phyloP scores from a whole-genome alignment of 2,888 invertebrate species.

The Hipparchia sbordonii region DNA sequence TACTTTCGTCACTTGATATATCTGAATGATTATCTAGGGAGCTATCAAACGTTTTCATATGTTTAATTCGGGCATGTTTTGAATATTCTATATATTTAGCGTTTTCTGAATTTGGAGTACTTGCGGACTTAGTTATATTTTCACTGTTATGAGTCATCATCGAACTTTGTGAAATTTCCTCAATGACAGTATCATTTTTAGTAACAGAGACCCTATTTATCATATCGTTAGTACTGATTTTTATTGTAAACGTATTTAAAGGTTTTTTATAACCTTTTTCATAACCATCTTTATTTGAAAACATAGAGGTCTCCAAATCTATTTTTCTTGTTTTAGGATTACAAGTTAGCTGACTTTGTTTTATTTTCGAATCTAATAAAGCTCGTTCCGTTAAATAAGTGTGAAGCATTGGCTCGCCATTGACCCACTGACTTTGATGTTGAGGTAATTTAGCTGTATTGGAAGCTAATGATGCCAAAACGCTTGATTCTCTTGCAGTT shows the following conservation, averaged over 20 bases:
- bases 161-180: conserved; percentile 45
- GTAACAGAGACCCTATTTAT: conserved; percentile 43
- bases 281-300: conserved; percentile 51
- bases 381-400: conserved; percentile 89
- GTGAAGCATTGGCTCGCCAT: conserved; percentile 86
- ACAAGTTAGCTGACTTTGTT: conserved; percentile 84
- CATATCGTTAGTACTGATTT: conserved; percentile 47
- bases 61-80: conserved; percentile 81
- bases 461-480: conserved; percentile 84
- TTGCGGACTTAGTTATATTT: conserved; percentile 53
- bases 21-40: conserved; percentile 57
- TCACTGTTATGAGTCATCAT: conserved; percentile 46
- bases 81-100: conserved; percentile 53
- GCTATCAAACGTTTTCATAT: conserved; percentile 66
- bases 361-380: conserved; percentile 87
- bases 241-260: conserved; percentile 38
- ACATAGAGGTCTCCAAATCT: conserved; percentile 61
- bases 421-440: conserved; percentile 80
- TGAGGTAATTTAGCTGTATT: conserved; percentile 84
- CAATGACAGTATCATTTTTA: conserved; percentile 50
- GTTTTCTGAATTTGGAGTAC: conserved; percentile 70
- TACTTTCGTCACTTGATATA: conserved; percentile 56
- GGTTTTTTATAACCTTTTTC: conserved; percentile 31
- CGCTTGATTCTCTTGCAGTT: conserved; percentile 84
- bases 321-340: conserved; percentile 67